Evolutionary conservation across 2,888 invertebrate genomes (phyloP).

Genomic region (Xanthorhoe designata): DNA sequence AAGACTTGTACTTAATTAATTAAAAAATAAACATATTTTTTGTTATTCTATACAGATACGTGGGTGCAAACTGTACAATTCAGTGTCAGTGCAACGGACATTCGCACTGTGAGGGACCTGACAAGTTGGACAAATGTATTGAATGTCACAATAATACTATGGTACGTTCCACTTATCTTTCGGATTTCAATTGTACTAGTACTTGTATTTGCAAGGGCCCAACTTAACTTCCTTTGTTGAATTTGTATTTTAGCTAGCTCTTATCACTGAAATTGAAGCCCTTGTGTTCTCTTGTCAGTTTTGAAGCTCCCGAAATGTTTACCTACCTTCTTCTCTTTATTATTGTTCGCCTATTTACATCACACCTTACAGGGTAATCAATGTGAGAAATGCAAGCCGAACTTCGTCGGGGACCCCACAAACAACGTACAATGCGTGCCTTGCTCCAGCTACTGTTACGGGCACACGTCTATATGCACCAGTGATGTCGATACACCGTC

Average conservation of each 20-base stretch:
- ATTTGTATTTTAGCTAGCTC: no score
- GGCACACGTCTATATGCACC: slow-evolving; percentile 93
- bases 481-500: slow-evolving; percentile 83
- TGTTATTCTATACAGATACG: slow-evolving; percentile 58
- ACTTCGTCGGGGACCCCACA: slow-evolving; percentile 96
- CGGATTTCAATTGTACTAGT: no score
- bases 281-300: no score
- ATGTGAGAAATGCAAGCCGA: slow-evolving; percentile 95
- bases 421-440: slow-evolving; percentile 95
- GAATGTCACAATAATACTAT: slow-evolving; percentile 96
- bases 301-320: no score
- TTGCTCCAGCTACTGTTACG: slow-evolving; percentile 95
- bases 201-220: no score
- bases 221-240: no score
- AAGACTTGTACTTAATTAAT: no score
- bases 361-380: slow-evolving; percentile 90
- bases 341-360: no score
- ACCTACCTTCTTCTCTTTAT: no score
- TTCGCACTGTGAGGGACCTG: slow-evolving; percentile 95
- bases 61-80: slow-evolving; percentile 96
- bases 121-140: slow-evolving; percentile 92
- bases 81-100: slow-evolving; percentile 98
- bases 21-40: not conserved
- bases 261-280: no score
- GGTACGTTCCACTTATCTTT: slow-evolving; percentile 72